Base-by-base conservation (phyloP, 2,888 invertebrate genomes). In the Gibbula magus region DNA sequence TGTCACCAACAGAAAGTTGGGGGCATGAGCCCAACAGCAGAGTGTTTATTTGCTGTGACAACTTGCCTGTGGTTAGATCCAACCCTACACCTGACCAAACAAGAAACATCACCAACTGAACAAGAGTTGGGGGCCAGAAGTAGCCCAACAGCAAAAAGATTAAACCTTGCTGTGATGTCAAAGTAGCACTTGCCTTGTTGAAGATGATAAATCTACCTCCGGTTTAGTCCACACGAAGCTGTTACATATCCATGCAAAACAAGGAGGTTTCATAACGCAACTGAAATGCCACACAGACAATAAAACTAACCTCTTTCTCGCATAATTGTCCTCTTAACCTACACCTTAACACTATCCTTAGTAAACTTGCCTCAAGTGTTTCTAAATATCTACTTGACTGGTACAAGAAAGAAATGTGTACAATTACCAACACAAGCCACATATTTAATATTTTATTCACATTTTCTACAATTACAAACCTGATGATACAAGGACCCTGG, bases 1-100 rank as follows among this genome's bases (percentile, higher is more conserved):
- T 66, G 79, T 81, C 81, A 75, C 82, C 81, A 80, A 81, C 82
- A 67, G 10, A 39, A 54, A 35, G 80, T 77, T 82, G 80, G 82
- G 82, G 78, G 82, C 77, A 70, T 39, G 29, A 74, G 79, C 83
- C 80, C 84, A 84, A 84, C 84, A 84, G 82, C 77, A 82, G 74
- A 53, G 18, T 77, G 0, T 45, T 20, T 35, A 77, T 1, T 45
- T 78, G 77, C 53, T 66, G 84, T 83, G 84, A 84, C 79, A 52
- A 84, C 83, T 82, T 84, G 83, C 83, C 84, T 83, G 76, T 45
- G 51, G 22, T 52, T 51, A 75, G 81, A 78, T 85, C 80, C 75
- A 76, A 29, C 16, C 53, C 54, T 75, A 67, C 45, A 52, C 52
- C 51, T 39, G 53, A 53, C 13, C 20, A n/a, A 80, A 61, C 35